A percentile compares a stretch with the other conserved stretches of the same genome.
Evolutionary conservation across 2,888 invertebrate genomes (phyloP).

Genomic region (Hypena proboscidalis): DNA sequence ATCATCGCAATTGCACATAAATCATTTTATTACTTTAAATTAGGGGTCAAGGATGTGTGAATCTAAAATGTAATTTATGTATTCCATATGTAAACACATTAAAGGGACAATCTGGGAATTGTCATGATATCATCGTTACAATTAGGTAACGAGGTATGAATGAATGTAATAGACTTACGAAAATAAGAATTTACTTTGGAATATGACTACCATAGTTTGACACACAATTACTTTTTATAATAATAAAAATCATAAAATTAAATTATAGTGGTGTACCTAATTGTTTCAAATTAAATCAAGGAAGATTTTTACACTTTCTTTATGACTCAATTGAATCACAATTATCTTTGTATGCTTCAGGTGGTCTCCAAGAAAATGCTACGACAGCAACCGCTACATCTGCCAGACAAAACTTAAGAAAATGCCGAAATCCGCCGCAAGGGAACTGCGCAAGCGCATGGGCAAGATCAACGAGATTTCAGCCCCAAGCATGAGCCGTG

Average conservation of each 20-base stretch:
- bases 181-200: too few species aligned
- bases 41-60: not conserved
- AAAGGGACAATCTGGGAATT: too few species aligned
- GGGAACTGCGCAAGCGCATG: conserved; percentile 75
- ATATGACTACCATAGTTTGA: not conserved
- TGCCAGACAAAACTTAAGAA: conserved; percentile 88
- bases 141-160: too few species aligned
- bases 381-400: conserved; percentile 87
- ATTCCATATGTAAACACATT: conserved; percentile 5
- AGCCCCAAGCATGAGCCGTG: conserved; percentile 69
- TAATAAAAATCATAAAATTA: too few species aligned
- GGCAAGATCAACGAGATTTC: conserved; percentile 85
- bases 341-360: conserved; percentile 62
- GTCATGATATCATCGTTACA: too few species aligned
- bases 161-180: too few species aligned
- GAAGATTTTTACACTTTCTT: too few species aligned
- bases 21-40: not conserved
- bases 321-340: conserved; percentile 14
- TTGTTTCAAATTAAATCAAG: too few species aligned
- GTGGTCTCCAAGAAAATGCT: conserved; percentile 89
- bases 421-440: conserved; percentile 75
- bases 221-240: too few species aligned
- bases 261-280: too few species aligned
- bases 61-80: not conserved
- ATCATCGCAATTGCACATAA: not conserved